Evolutionary conservation across 2,113 vertebrate species (phyloP), one percentile per base, ranked within the genome.

Genomic region (Myotis davidii): DNA sequence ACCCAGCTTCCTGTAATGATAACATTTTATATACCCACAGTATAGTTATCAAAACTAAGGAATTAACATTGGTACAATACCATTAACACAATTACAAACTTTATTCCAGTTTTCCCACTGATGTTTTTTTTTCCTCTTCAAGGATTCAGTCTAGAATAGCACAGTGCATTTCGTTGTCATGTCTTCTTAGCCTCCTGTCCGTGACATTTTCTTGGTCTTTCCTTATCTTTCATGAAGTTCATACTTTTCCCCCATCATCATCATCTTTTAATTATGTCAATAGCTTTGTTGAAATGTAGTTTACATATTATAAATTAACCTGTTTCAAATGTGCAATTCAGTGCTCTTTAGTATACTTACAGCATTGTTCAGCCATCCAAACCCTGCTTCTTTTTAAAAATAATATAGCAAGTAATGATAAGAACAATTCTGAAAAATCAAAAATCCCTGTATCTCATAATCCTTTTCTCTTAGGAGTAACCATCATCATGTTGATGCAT

Each of bases 361-460:
- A 85, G 34, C 42, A 11, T 79, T 27, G 18, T 42, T 81, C 37
- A 79, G 11, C 65, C 8, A 48, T 81, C 18, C 29, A 16, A 4
- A 18, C n/a, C 16, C 2, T n/a, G 6, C 25, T 79, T 93, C 20
- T 83, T 94, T 87, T 91, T 20, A 59, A 52, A 96, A 79, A 67
- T 93, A 86, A 81, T 13, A 27, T 50, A 96, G 42, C 23, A 89
- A 77, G n/a, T 81, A 76, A 77, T 81, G 52, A 6, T 83, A 59
- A 76, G 50, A 95, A 70, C n/a, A 52, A 4, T 89, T 73, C 64
- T 48, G n/a, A 88, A 84, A 90, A 96, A 56, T 90, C 16, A 32
- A 69, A 83, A 90, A 1, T 13, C 20, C 21, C 29, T 3, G 84
- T 21, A 86, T 23, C 39, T 27, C n/a, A 37, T 9, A 85, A 10